phyloP scores from a whole-genome alignment of 1,140 invertebrate species.

The Nilaparvata lugens region DNA sequence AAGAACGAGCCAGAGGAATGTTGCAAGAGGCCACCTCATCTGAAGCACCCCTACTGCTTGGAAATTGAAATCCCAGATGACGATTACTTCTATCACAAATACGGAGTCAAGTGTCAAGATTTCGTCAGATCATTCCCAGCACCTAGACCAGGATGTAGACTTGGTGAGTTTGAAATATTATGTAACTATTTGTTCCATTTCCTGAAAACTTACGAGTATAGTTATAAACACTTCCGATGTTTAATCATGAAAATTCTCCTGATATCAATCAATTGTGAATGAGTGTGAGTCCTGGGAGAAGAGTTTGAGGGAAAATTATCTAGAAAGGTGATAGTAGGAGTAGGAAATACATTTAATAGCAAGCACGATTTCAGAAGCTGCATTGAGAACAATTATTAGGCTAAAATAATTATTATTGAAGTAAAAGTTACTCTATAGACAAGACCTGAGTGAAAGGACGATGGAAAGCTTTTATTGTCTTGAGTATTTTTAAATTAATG shows the following conservation, averaged over 20 bases:
- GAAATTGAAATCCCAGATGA: slow-evolving; percentile 84
- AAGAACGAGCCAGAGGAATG: slow-evolving; percentile 84
- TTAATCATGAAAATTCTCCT: not conserved
- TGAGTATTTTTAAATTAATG: no score
- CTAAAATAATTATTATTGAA: no score
- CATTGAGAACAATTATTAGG: no score
- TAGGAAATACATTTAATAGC: no score
- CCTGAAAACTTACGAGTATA: not conserved
- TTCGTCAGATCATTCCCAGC: slow-evolving; percentile 84
- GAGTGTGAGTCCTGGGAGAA: no score
- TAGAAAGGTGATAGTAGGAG: no score
- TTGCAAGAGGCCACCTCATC: slow-evolving; percentile 61
- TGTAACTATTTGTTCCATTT: not conserved
- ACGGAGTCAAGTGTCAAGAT: slow-evolving; percentile 76
- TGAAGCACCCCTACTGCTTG: slow-evolving; percentile 87
- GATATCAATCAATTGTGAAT: no score
- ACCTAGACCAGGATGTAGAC: slow-evolving; percentile 68
- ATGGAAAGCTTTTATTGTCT: no score
- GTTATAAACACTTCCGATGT: not conserved
- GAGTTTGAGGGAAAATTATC: no score
- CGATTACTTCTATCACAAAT: slow-evolving; percentile 85
- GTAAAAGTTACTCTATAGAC: no score
- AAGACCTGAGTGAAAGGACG: no score
- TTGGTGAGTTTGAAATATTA: slow-evolving; percentile 41
- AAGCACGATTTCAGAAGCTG: no score